phyloP scores from a whole-genome alignment of 1,140 invertebrate species.

The Bursaphelenchus mucronatus region DNA sequence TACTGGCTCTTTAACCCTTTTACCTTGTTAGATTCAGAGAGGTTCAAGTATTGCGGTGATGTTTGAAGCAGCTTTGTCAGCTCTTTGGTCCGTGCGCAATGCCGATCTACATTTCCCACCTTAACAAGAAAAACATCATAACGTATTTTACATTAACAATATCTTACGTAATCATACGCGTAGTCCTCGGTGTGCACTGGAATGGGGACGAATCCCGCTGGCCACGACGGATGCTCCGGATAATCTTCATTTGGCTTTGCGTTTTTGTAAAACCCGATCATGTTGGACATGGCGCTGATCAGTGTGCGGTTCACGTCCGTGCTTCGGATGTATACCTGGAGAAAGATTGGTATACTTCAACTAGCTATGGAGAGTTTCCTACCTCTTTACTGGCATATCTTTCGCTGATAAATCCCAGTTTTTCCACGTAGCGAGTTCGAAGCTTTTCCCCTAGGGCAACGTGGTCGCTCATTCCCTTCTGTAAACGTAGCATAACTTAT shows the following conservation, averaged over 20 bases:
- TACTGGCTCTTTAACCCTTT: no score
- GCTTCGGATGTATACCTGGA: conserved; percentile 20
- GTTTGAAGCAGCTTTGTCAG: no score
- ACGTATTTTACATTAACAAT: no score
- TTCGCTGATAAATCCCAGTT: background rate
- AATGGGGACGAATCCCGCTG: conserved; percentile 23
- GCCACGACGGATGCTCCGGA: conserved; percentile 19
- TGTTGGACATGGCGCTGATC: conserved; percentile 18
- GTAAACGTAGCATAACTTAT: background rate
- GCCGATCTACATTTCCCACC: no score
- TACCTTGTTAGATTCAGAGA: no score
- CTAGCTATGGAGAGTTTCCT: background rate
- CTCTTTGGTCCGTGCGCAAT: no score
- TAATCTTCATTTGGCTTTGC: conserved; percentile 21
- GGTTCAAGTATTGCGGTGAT: no score
- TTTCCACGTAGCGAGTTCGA: background rate
- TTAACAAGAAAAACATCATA: no score
- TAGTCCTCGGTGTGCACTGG: conserved; percentile 24
- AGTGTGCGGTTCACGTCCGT: conserved; percentile 20
- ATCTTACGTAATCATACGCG: background rate
- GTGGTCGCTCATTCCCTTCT: background rate
- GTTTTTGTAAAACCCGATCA: conserved; percentile 19
- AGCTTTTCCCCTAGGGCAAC: background rate
- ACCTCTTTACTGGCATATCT: background rate
- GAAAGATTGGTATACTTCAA: background rate